Evolutionary conservation across 1,140 invertebrate species (phyloP).

Genomic region (Leptonema lineaticorne): DNA sequence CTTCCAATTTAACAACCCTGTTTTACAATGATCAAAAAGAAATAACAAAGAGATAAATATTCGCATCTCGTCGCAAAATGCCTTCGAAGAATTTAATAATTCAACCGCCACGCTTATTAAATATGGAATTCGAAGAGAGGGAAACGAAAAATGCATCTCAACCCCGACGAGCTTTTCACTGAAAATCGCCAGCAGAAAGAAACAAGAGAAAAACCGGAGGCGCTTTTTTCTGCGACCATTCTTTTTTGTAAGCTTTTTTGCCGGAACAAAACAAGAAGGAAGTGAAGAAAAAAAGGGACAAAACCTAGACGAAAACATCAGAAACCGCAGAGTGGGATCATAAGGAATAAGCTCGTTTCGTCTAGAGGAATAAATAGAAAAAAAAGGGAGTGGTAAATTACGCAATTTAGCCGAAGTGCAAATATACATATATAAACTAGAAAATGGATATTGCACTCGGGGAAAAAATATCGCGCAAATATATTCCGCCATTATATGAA

Average conservation of each 20-base stretch:
- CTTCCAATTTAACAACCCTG: too few species aligned
- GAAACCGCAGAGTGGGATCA: background rate
- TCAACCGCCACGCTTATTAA: slow-evolving; percentile 9
- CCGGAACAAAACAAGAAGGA: slow-evolving; percentile 1
- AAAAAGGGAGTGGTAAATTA: too few species aligned
- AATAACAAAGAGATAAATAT: too few species aligned
- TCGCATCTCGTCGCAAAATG: background rate
- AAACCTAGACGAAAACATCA: background rate
- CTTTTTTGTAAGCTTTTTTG: background rate
- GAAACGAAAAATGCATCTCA: background rate
- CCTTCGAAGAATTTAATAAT: slow-evolving; percentile 4
- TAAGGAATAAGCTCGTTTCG: background rate
- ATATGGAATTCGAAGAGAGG: background rate
- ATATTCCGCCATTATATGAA: too few species aligned
- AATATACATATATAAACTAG: background rate
- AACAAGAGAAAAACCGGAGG: background rate
- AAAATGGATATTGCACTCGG: too few species aligned
- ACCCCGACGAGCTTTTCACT: background rate
- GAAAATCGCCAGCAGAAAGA: background rate
- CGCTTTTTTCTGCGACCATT: background rate
- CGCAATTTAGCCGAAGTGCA: too few species aligned
- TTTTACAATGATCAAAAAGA: too few species aligned
- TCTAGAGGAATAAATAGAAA: background rate
- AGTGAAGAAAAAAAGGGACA: background rate
- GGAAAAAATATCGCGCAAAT: too few species aligned